Conservation (phyloP, 2,888 invertebrate genomes). For the Apamea sordens region DNA sequence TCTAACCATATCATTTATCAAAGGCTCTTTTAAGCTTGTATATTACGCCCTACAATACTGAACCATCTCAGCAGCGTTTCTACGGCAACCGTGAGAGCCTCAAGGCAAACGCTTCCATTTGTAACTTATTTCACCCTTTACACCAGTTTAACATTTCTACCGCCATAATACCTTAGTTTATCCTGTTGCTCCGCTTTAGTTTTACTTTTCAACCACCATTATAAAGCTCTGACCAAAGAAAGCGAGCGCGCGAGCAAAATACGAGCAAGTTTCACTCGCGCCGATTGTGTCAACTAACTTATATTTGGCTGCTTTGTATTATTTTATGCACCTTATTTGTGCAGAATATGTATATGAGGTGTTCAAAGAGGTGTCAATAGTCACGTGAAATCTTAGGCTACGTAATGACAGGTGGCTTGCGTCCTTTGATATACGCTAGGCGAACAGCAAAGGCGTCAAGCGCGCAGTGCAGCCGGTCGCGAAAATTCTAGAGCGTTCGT, state of each 20-base stretch:
- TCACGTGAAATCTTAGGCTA: neutral
- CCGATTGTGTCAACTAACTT: neutral
- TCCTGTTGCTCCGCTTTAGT: neutral
- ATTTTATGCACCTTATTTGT: neutral
- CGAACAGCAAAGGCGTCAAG: neutral
- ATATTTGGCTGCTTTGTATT: neutral
- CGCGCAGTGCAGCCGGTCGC: neutral
- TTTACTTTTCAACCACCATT: neutral
- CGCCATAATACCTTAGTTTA: neutral
- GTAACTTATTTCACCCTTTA: neutral
- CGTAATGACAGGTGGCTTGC: too few species aligned
- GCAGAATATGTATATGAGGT: neutral
- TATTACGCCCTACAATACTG: too few species aligned
- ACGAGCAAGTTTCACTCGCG: neutral
- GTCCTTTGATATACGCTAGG: neutral
- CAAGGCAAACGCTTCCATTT: neutral
- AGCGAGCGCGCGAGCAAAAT: too few species aligned
- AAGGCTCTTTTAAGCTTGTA: neutral
- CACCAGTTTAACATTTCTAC: neutral
- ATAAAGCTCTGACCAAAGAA: neutral
- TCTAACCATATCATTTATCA: neutral
- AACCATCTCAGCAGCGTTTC: neutral
- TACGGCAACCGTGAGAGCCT: neutral
- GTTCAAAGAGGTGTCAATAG: neutral
- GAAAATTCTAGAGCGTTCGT: neutral